Percentiles rank a stretch among this genome's conserved stretches.
These are phyloP conservation scores for Argyresthia albistria DNA, from an alignment of 2,888 invertebrate species.

Conservation along the genomic window DNA sequence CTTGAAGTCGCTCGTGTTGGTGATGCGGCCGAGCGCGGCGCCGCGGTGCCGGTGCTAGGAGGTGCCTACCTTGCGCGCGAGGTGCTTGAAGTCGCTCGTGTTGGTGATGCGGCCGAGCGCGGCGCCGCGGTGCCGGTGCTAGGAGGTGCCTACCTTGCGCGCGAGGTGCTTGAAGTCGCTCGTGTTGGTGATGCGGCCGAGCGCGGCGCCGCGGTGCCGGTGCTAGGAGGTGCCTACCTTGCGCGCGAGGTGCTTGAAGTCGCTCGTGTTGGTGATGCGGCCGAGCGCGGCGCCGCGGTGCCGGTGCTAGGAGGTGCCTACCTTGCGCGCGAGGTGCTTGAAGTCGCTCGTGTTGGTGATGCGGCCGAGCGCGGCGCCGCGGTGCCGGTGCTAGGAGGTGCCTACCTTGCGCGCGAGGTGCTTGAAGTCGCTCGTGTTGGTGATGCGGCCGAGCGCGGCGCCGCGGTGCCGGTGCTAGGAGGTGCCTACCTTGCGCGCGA, in stretches of 20 bases:
- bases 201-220: conserved; percentile 85
- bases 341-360: conserved; percentile 94
- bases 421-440: conserved; percentile 93
- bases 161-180: conserved; percentile 69
- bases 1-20: conserved; percentile 93
- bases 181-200: conserved; percentile 87
- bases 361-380: conserved; percentile 86
- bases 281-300: no score
- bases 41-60: conserved; percentile 76
- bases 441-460: conserved; percentile 88
- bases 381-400: conserved; percentile 87
- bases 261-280: no score
- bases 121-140: no score
- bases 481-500: conserved; percentile 83
- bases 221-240: conserved; percentile 80
- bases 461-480: conserved; percentile 76
- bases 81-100: conserved; percentile 94
- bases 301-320: no score
- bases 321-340: conserved; percentile 95
- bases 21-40: conserved; percentile 88
- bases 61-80: conserved; percentile 83
- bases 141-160: conserved; percentile 77
- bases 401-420: conserved; percentile 88
- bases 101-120: conserved; percentile 89
- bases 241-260: no score